These are phyloP conservation scores for Dysmachus trigonus DNA, from an alignment of 2,888 invertebrate genomes.

Conservation along the genomic window DNA sequence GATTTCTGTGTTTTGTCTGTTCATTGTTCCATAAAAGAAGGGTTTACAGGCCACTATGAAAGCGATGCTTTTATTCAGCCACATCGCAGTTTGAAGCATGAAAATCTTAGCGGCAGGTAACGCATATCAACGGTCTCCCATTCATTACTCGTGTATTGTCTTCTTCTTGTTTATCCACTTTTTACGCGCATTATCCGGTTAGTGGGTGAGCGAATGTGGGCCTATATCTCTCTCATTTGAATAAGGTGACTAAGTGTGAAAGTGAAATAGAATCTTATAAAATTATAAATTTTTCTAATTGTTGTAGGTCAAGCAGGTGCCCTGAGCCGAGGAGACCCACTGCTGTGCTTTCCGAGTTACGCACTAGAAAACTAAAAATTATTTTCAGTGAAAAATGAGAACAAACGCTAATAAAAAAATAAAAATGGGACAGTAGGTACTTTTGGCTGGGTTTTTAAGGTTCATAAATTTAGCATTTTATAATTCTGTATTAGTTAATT, in stretches of 20 bases:
- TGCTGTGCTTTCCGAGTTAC: not conserved
- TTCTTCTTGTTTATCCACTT: not conserved
- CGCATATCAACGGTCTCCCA: not conserved
- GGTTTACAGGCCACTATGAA: not conserved
- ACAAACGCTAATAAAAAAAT: not conserved
- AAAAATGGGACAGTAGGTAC: not conserved
- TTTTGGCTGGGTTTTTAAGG: not conserved
- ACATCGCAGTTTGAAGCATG: not conserved
- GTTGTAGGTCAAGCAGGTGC: not conserved
- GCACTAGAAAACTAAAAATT: not conserved
- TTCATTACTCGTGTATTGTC: not conserved
- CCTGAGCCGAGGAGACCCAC: not conserved
- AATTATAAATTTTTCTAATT: not conserved
- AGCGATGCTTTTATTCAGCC: not conserved
- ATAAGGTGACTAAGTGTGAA: not conserved
- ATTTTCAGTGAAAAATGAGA: not conserved
- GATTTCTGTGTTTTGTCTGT: not conserved
- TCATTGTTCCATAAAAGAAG: not conserved
- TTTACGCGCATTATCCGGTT: not conserved
- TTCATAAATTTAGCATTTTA: not conserved
- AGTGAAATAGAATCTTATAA: not conserved
- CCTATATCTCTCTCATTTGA: not conserved
- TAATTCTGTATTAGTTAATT: not conserved
- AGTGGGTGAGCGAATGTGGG: not conserved
- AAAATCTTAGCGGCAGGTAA: not conserved